phyloP scores from a whole-genome alignment of 1,140 invertebrate genomes.

The Bombus affinis region DNA sequence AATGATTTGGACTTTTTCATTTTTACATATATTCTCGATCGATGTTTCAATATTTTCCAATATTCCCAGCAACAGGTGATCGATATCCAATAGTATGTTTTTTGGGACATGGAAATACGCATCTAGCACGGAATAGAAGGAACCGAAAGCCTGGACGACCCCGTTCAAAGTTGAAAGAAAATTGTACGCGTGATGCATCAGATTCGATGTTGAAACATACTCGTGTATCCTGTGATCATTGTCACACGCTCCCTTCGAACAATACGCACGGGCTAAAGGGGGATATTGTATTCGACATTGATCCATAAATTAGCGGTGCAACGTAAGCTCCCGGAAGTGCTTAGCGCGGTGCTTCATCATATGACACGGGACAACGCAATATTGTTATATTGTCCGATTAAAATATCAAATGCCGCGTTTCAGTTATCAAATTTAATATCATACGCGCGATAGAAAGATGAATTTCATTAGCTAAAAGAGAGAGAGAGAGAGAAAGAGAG shows the following conservation, averaged over 20 bases:
- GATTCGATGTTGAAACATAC: not conserved
- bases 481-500: too few relatives aligned
- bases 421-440: not conserved
- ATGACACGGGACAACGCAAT: not conserved
- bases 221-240: not conserved
- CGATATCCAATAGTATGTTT: not conserved
- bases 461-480: not conserved
- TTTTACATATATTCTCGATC: not conserved
- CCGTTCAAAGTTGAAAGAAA: not conserved
- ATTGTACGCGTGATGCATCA: not conserved
- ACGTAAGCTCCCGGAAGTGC: constrained; percentile 18
- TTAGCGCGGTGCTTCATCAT: constrained; percentile 30
- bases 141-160: not conserved
- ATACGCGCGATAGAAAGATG: not conserved
- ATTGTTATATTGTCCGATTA: not conserved
- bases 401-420: not conserved
- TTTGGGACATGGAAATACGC: not conserved
- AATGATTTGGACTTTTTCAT: not conserved
- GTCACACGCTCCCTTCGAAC: not conserved
- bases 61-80: not conserved
- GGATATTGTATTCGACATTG: constrained; percentile 15
- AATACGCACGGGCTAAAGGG: not conserved
- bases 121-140: not conserved
- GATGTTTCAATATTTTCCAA: not conserved
- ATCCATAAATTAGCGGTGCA: constrained; percentile 31